Base-by-base conservation (phyloP, 2,888 invertebrate species). In the Sphecodes monilicornis region DNA sequence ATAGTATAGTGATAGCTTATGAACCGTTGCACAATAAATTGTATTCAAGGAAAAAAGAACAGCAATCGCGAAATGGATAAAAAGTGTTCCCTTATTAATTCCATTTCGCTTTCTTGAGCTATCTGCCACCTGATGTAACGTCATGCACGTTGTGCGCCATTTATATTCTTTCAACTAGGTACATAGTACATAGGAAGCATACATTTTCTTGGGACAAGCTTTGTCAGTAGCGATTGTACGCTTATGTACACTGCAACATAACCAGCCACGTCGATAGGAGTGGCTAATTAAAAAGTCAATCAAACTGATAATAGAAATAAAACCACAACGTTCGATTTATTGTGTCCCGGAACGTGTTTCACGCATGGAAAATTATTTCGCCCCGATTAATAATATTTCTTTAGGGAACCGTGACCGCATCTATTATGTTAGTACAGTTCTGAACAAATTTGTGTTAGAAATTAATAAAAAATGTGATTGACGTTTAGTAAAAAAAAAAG, bases 241-340 rank as follows among this genome's bases (percentile, higher is more conserved):
- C 79, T 68, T 26, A 68, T n/a, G 5, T 73, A 32, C 36, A 46
- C 16, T 66, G 16, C 39, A 11, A 68, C 76, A 54, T 64, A 36
- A 70, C n/a, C 39, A 3, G 41, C 32, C 26, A 54, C n/a, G 76
- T n/a, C 73, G 60, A 43, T 26, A 64, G 80, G 73, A 73, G 73
- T 36, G 50, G 78, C 57, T 87, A 89, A 91, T 89, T 90, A 89
- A 89, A 90, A 91, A 89, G 90, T 87, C 88, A 90, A 90, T 91
- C 88, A 88, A 88, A 81, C 80, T 86, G 85, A 85, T 82, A 80
- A 86, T 79, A 85, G 85, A 87, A 84, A 88, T 77, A 86, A 89
- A 84, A 84, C 78, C 82, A 77, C 78, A n/a, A 50, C 39, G 46
- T 13, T n/a, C 29, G 43, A 76, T 77, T 78, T 71, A 70, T 70